Percentiles rank a stretch among this genome's conserved stretches.
These are phyloP conservation scores for Philereme transversata DNA, from an alignment of 2,888 invertebrate genomes.

Conservation along the genomic window DNA sequence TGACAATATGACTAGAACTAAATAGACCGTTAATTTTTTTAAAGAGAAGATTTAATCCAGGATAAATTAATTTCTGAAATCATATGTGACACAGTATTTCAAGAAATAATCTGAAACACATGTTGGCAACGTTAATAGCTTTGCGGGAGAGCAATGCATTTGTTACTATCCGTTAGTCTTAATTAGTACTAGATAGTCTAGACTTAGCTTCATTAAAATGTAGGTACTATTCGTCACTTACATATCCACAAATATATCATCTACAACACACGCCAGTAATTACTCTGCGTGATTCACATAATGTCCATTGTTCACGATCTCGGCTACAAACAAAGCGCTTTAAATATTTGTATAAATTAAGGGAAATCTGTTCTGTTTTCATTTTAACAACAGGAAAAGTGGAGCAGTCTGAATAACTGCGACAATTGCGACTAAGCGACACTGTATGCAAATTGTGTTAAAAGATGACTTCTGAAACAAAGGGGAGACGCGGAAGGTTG, in stretches of 20 bases:
- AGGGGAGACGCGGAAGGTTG: conserved; percentile 52
- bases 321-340: conserved; percentile 44
- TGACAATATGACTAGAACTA: not conserved
- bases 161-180: conserved; percentile 45
- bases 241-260: conserved; percentile 53
- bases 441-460: conserved; percentile 24
- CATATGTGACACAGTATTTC: conserved; percentile 16
- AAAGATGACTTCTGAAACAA: conserved; percentile 25
- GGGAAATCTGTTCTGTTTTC: conserved; percentile 24
- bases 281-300: conserved; percentile 62
- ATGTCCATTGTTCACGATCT: conserved; percentile 58
- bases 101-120: conserved; percentile 31
- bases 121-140: conserved; percentile 55
- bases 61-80: conserved; percentile 12
- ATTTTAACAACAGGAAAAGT: conserved; percentile 32
- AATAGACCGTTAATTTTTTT: not conserved
- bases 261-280: conserved; percentile 46
- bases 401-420: conserved; percentile 22
- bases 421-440: conserved; percentile 25
- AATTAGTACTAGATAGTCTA: conserved; percentile 22
- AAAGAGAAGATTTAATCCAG: not conserved
- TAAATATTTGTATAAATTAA: conserved; percentile 38
- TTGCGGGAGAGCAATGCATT: conserved; percentile 67
- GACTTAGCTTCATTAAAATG: conserved; percentile 29
- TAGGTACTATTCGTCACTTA: conserved; percentile 14